phyloP scores from a whole-genome alignment of 1,140 invertebrate species.

The Panonychus citri region DNA sequence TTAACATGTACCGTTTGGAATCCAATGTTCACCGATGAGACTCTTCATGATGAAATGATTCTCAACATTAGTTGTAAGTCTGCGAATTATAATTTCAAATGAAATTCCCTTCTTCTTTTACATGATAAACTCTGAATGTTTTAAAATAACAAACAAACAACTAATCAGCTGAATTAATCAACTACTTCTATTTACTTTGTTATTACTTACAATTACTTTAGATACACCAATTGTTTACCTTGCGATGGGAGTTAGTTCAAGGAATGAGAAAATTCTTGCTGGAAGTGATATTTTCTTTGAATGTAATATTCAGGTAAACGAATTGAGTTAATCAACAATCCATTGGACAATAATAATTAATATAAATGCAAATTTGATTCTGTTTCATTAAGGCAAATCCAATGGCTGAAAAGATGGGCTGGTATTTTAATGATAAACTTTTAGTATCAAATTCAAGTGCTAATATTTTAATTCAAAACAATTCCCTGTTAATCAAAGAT shows the following conservation, averaged over 20 bases:
- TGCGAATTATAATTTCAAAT: too few relatives aligned
- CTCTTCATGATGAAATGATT: background rate
- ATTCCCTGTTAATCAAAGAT: conserved; percentile 26
- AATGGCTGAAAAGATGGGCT: conserved; percentile 45
- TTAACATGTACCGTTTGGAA: conserved; percentile 42
- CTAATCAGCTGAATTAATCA: too few relatives aligned
- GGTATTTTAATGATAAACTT: conserved; percentile 42
- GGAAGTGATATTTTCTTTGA: conserved; percentile 72
- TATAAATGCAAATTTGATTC: too few relatives aligned
- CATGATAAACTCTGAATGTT: too few relatives aligned
- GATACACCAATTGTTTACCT: conserved; percentile 15
- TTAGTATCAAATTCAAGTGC: conserved; percentile 22
- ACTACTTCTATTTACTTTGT: background rate
- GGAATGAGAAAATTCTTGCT: conserved; percentile 46
- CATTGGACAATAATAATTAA: background rate
- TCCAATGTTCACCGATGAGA: background rate
- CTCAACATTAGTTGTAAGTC: background rate
- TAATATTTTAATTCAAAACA: conserved; percentile 52
- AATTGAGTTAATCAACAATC: background rate
- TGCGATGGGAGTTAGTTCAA: conserved; percentile 26
- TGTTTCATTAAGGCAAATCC: conserved; percentile 48
- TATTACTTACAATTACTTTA: conserved; percentile 1
- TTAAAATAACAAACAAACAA: too few relatives aligned
- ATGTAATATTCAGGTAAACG: conserved; percentile 31
- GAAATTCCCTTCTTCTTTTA: too few relatives aligned